Conservation (phyloP, 2,888 invertebrate genomes). For the Philhelius pedissequus region DNA sequence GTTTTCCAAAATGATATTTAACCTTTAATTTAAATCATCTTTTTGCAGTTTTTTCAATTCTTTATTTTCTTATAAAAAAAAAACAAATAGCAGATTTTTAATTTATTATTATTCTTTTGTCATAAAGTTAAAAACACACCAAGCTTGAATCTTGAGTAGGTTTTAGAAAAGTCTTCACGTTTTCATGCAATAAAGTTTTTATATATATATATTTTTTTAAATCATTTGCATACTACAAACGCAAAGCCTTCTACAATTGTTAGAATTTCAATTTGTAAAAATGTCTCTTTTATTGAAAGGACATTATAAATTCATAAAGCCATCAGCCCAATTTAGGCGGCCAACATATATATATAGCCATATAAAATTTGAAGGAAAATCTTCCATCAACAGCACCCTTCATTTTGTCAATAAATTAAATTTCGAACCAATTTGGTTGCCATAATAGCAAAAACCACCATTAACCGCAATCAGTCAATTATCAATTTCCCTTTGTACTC, state of each 20-base stretch:
- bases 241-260: neutral
- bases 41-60: too few relatives aligned
- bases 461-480: conserved; percentile 68
- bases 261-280: neutral
- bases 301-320: conserved; percentile 5
- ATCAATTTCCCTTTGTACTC: conserved; percentile 60
- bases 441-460: conserved; percentile 66
- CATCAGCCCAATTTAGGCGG: conserved; percentile 4
- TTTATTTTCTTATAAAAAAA: too few relatives aligned
- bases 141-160: too few relatives aligned
- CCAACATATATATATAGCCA: neutral
- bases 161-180: too few relatives aligned
- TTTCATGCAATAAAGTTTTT: too few relatives aligned
- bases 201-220: neutral
- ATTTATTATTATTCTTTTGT: too few relatives aligned
- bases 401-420: conserved; percentile 61
- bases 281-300: neutral
- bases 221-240: too few relatives aligned
- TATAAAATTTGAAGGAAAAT: neutral
- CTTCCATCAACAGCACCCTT: conserved; percentile 37
- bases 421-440: conserved; percentile 63
- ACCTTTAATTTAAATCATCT: too few relatives aligned
- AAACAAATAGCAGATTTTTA: too few relatives aligned
- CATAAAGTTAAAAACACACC: too few relatives aligned
- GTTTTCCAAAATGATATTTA: too few relatives aligned